Evolutionary conservation across 2,888 invertebrate genomes (phyloP), one percentile per base, ranked within the genome.

Genomic region (Lordiphosa fenestrarum): DNA sequence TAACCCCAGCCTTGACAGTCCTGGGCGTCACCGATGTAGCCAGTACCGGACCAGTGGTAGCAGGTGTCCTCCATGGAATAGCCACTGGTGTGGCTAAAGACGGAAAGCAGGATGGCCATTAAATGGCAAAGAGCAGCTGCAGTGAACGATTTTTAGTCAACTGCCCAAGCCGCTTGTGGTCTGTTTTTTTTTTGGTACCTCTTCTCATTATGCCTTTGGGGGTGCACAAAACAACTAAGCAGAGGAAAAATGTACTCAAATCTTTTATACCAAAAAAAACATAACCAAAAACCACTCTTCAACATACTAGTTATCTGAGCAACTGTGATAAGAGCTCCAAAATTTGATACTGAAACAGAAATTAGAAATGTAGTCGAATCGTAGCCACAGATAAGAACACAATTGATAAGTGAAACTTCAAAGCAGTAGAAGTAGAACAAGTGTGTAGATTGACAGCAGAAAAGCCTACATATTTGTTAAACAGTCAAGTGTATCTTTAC

Each of bases 1-100:
- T 51, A 61, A 13, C 69, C 66, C 70, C 73, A 80, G 6, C 33
- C 38, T 2, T 36, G 12, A 39, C 73, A 80, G 39, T 76, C 58
- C 4, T 49, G 47, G 15, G 54, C 25, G 21, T 80, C 66, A 3
- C 56, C 73, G 7, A 73, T 47, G n/a, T 59, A 57, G 13, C 73
- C 76, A 6, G 46, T 15, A 15, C 50, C 61, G 6, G 55, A 38
- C 66, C 66, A 66, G 19, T 47, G 48, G 3, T 36, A 56, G 58
- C 73, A 74, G 9, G 70, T 53, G 2, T 53, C 38, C 10, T 63
- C 58, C 61, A 80, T 48, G 5, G 63, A 52, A 12, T 57, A 21
- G 4, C 25, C 51, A 6, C 3, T 7, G 5, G 47, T n/a, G 19
- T 33, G 25, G 30, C 30, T 47, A 48, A 25, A 41, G 15, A 3